Evolutionary conservation across 2,113 vertebrate species (phyloP).

Genomic region (Corvus moneduloides): DNA sequence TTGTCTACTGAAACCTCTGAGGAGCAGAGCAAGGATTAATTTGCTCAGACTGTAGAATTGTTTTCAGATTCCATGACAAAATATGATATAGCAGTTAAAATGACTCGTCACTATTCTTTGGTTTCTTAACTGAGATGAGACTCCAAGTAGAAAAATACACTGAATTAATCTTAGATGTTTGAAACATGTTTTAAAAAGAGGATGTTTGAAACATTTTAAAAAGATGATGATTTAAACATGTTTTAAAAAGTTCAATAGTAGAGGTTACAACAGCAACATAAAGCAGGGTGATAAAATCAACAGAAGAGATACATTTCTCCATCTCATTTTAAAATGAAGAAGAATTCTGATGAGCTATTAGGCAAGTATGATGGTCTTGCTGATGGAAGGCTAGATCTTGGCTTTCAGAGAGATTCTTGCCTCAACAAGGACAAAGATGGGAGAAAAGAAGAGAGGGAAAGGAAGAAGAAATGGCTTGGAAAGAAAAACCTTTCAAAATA

Average conservation of each 20-base stretch:
- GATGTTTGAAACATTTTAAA: background rate
- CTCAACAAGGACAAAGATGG: background rate
- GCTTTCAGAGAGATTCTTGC: background rate
- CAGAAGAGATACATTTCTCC: background rate
- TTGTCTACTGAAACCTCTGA: background rate
- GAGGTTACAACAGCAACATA: background rate
- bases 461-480: background rate
- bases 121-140: background rate
- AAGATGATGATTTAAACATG: background rate
- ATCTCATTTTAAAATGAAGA: background rate
- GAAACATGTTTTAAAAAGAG: background rate
- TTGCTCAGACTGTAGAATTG: background rate
- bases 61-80: background rate
- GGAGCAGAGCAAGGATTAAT: background rate
- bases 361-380: background rate
- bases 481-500: background rate
- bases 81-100: background rate
- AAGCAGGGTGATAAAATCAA: background rate
- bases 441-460: background rate
- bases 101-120: background rate
- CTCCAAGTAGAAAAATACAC: background rate
- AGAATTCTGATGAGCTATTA: background rate
- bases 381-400: background rate
- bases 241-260: background rate
- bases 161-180: background rate